These are phyloP conservation scores for Drosophila melanocephala DNA, from an alignment of 2,888 invertebrate genomes.

Conservation along the genomic window DNA sequence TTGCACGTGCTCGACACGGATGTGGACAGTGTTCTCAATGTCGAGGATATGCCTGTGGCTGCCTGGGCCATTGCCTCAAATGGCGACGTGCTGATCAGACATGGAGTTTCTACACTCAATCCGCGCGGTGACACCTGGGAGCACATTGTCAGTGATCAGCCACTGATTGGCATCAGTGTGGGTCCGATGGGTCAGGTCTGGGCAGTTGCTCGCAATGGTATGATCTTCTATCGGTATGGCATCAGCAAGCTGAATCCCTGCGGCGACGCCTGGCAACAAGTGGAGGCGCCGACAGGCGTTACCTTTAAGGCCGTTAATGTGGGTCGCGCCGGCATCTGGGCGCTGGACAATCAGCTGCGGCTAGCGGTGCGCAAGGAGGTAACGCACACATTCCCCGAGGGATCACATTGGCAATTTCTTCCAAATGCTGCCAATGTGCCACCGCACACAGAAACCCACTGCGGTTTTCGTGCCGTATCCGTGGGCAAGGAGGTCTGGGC, in stretches of 20 bases:
- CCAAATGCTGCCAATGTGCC: conserved; percentile 87
- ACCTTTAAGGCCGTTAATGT: conserved; percentile 91
- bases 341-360: conserved; percentile 90
- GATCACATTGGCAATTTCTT: conserved; percentile 93
- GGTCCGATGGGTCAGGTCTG: conserved; percentile 90
- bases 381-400: conserved; percentile 91
- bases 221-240: conserved; percentile 92
- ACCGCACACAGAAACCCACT: conserved; percentile 86
- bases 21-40: conserved; percentile 62
- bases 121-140: conserved; percentile 89
- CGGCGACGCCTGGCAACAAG: conserved; percentile 90
- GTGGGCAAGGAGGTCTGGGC: conserved; percentile 92
- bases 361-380: conserved; percentile 93
- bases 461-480: conserved; percentile 90
- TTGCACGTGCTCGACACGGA: conserved; percentile 88
- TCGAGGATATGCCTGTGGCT: conserved; percentile 85
- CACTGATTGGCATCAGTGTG: conserved; percentile 90
- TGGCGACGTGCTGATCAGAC: conserved; percentile 93
- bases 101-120: conserved; percentile 90
- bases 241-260: conserved; percentile 89
- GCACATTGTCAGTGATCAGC: conserved; percentile 90
- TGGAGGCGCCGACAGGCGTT: conserved; percentile 90
- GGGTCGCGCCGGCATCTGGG: conserved; percentile 92
- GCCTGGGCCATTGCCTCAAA: conserved; percentile 95
- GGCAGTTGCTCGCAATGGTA: conserved; percentile 94